A percentile compares a stretch with the other conserved stretches of the same genome.
These are phyloP conservation scores for Isoperla grammatica DNA, from an alignment of 2,888 invertebrate species.

Conservation along the genomic window DNA sequence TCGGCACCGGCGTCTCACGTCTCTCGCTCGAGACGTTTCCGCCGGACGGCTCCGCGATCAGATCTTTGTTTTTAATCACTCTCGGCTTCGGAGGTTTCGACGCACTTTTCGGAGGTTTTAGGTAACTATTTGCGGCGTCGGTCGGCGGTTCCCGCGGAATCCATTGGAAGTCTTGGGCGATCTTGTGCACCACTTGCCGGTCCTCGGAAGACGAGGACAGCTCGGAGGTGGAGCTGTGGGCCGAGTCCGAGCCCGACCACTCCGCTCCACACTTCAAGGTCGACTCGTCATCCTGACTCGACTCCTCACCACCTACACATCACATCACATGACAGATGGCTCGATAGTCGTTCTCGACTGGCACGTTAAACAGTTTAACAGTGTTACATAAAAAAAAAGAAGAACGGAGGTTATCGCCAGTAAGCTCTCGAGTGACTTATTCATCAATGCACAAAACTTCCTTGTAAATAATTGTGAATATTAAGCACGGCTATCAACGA, in stretches of 20 bases:
- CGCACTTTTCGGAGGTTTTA: slow-evolving; percentile 31
- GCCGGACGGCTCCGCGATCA: no score
- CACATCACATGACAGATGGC: background rate
- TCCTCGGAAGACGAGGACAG: slow-evolving; percentile 40
- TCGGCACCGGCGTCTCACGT: no score
- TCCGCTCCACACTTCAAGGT: slow-evolving; percentile 54
- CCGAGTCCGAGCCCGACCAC: slow-evolving; percentile 45
- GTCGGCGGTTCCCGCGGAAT: slow-evolving; percentile 43
- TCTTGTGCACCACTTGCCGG: background rate
- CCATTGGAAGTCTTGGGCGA: slow-evolving; percentile 63
- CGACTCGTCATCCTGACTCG: slow-evolving; percentile 52
- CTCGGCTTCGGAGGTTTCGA: slow-evolving; percentile 33
- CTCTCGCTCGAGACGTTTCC: no score
- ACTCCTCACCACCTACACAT: slow-evolving; percentile 46
- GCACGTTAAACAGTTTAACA: no score
- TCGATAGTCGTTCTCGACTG: background rate
- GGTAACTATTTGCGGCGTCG: background rate
- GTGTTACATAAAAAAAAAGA: no score
- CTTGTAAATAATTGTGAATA: no score
- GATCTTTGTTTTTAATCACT: slow-evolving; percentile 28
- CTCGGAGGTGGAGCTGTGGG: slow-evolving; percentile 42
- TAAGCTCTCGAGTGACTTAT: no score
- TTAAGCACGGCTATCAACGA: no score
- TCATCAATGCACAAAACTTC: no score
- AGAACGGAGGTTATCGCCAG: no score